Evolutionary conservation across 2,797 vertebrate genomes (phyloP), one percentile per base, ranked within the genome.

Genomic region (Caiman crocodilus): DNA sequence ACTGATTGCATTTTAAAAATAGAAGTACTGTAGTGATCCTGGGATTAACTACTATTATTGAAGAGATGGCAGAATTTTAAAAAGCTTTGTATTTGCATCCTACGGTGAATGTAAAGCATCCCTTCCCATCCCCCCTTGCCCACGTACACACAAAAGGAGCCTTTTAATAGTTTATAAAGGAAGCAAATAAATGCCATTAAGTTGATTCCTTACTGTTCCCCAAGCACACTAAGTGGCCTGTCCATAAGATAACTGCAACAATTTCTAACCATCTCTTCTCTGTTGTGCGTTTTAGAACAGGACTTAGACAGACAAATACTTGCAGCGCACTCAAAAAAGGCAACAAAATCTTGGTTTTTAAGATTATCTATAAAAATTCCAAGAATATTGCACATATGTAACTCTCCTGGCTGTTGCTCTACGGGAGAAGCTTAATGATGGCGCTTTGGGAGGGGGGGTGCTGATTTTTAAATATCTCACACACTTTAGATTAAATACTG

Each of bases 1-100:
- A 97, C 85, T 96, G 95, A 96, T 79, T 96, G 89, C 84, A 80
- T 94, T 95, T 94, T 90, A 96, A 96, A 95, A 97, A 96, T 82
- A 94, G 92, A 93, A 91, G 78, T 74, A 91, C 88, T 90, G 86
- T 87, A 96, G 92, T 92, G 92, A 96, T 94, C 92, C 88, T 12
- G 60, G 93, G 82, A 92, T 94, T 93, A 93, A 94, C 88, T 91
- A 95, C 87, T 94, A 92, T 85, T 69, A 91, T 93, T 84, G 93
- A 50, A 94, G 84, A 92, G 90, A 94, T 16, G 83, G 90, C 60
- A 94, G 91, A 96, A 93, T 94, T 96, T 94, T 79, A 90, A 95
- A 81, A 61, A 92, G 90, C 90, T 79, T 79, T 65, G 82, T 93
- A 92, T 85, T 82, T 90, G 85, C 84, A 94, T 79, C 89, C 82